phyloP scores from a whole-genome alignment of 2,797 vertebrate genomes.

The Tolypeutes matacus region DNA sequence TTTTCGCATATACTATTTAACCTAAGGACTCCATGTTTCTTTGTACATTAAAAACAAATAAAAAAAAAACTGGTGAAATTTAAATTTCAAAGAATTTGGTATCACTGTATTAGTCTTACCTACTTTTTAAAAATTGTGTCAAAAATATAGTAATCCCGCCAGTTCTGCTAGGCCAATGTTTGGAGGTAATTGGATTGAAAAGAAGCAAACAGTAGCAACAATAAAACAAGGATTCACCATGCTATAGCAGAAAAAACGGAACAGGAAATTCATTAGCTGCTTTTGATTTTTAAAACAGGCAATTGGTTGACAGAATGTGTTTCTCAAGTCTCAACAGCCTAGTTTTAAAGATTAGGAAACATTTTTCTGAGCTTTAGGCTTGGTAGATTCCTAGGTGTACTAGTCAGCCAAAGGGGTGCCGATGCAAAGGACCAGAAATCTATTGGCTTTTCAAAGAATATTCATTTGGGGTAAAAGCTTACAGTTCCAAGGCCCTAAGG shows the following conservation, averaged over 20 bases:
- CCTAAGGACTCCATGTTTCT: conserved; percentile 4
- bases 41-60: conserved; percentile 29
- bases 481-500: too few relatives aligned
- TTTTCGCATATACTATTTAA: conserved; percentile 39
- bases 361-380: background rate
- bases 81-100: conserved; percentile 12
- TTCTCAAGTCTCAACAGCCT: background rate
- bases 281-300: conserved; percentile 28
- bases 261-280: background rate
- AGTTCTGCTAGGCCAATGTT: conserved; percentile 8
- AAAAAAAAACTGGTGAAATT: background rate
- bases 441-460: too few relatives aligned
- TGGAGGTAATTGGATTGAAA: conserved; percentile 6
- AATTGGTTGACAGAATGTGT: background rate
- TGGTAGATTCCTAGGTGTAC: background rate
- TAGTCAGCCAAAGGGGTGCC: too few relatives aligned
- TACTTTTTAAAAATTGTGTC: background rate
- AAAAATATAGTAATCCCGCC: background rate
- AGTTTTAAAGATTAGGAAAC: background rate
- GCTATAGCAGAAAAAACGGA: background rate
- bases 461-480: too few relatives aligned
- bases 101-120: background rate
- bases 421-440: too few relatives aligned
- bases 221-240: background rate
- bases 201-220: background rate